Evolutionary conservation across 2,888 invertebrate genomes (phyloP).

Genomic region (Cephus pygmeus): DNA sequence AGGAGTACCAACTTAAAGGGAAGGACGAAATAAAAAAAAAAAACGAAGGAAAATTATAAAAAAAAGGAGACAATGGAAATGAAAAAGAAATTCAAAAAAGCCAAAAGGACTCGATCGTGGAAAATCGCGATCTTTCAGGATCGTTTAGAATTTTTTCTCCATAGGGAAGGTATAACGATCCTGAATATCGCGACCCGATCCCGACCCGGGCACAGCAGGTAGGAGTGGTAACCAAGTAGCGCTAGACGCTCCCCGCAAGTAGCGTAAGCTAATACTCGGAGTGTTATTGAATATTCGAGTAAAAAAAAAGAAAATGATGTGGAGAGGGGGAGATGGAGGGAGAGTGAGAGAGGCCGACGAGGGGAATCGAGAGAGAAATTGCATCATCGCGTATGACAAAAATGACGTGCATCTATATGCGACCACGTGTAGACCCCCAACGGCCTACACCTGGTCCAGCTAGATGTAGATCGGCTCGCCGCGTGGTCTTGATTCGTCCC

Average conservation of each 20-base stretch:
- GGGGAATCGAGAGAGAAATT: conserved; percentile 62
- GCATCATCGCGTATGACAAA: neutral
- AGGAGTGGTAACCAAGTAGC: conserved; percentile 53
- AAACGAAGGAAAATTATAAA: neutral
- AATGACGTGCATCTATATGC: neutral
- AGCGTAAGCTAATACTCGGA: conserved; percentile 54
- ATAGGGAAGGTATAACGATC: neutral
- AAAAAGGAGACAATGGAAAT: neutral
- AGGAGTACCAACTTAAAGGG: conserved; percentile 52
- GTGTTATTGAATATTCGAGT: neutral
- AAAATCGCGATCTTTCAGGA: neutral
- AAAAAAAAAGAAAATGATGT: conserved; percentile 6
- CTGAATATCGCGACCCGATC: neutral
- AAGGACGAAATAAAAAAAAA: neutral
- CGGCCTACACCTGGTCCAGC: neutral
- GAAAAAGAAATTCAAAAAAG: neutral
- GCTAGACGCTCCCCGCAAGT: conserved; percentile 61
- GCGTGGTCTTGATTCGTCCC: neutral
- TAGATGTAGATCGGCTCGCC: neutral
- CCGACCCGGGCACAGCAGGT: conserved; percentile 55
- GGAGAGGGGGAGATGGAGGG: conserved; percentile 37
- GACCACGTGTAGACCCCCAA: neutral
- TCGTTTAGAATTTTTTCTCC: neutral
- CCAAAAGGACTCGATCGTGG: neutral
- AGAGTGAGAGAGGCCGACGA: conserved; percentile 67